Evolutionary conservation across 1,140 invertebrate species (phyloP).

Genomic region (Drosophila ogumai): DNA sequence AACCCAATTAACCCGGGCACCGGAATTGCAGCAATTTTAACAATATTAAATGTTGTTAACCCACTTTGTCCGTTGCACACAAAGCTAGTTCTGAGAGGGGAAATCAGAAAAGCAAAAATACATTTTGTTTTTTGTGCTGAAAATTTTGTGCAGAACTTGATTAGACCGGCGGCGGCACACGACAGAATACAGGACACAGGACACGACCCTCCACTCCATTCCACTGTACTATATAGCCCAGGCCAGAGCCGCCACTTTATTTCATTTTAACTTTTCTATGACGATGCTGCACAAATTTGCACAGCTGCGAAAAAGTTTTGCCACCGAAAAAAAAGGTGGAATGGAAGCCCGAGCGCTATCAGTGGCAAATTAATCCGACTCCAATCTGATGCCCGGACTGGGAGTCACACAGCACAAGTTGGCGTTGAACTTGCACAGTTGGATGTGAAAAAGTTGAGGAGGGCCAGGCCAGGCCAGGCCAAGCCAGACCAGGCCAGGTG

Average conservation of each 20-base stretch:
- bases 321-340: slow-evolving; percentile 21
- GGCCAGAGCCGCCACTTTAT: slow-evolving; percentile 33
- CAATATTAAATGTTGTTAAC: slow-evolving; percentile 48
- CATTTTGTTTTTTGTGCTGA: slow-evolving; percentile 42
- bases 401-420: slow-evolving; percentile 38
- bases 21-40: slow-evolving; percentile 21
- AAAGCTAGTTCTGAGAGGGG: background rate
- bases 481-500: slow-evolving; percentile 19
- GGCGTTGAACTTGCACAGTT: slow-evolving; percentile 34
- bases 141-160: slow-evolving; percentile 72
- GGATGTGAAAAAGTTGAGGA: slow-evolving; percentile 14
- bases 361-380: slow-evolving; percentile 65
- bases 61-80: slow-evolving; percentile 20
- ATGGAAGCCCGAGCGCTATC: slow-evolving; percentile 43
- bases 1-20: slow-evolving; percentile 43
- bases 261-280: slow-evolving; percentile 67
- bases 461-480: background rate
- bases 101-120: slow-evolving; percentile 21
- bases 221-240: background rate
- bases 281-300: slow-evolving; percentile 60
- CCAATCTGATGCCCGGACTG: slow-evolving; percentile 46
- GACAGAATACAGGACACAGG: slow-evolving; percentile 15
- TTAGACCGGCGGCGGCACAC: slow-evolving; percentile 55
- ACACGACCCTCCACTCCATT: slow-evolving; percentile 31
- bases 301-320: slow-evolving; percentile 53